These are phyloP conservation scores for Hemibagrus wyckioides DNA, from an alignment of 2,113 vertebrate genomes.

Conservation along the genomic window DNA sequence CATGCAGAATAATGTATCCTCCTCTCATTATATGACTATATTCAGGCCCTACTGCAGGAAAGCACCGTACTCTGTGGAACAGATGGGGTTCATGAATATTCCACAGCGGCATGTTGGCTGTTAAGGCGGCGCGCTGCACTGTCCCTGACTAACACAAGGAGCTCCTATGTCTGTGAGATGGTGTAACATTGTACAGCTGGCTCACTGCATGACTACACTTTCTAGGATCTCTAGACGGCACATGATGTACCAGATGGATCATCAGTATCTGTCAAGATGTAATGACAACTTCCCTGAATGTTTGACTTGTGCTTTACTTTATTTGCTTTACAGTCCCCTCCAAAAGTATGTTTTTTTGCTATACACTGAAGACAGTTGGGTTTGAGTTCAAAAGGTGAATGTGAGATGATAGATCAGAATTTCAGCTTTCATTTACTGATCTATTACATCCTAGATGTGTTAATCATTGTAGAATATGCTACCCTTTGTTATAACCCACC, in stretches of 20 bases:
- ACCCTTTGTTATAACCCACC: too few relatives aligned
- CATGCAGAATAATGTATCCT: slow-evolving; percentile 56
- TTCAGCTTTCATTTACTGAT: too few relatives aligned
- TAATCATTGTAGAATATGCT: too few relatives aligned
- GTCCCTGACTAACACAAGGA: background rate
- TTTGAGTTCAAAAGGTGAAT: too few relatives aligned
- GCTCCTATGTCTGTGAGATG: slow-evolving; percentile 40
- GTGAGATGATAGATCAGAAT: too few relatives aligned
- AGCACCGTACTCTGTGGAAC: slow-evolving; percentile 22
- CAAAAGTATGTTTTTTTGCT: background rate
- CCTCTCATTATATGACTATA: background rate
- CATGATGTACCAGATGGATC: slow-evolving; percentile 16
- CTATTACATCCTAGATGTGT: too few relatives aligned
- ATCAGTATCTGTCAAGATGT: background rate
- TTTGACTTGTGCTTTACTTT: background rate
- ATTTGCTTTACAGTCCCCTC: background rate
- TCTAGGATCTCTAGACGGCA: slow-evolving; percentile 4
- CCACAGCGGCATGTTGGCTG: slow-evolving; percentile 8
- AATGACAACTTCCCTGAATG: background rate
- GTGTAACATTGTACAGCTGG: slow-evolving; percentile 41
- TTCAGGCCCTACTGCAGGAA: background rate
- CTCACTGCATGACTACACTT: slow-evolving; percentile 22
- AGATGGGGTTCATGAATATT: slow-evolving; percentile 58
- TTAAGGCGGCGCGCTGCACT: background rate
- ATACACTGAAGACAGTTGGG: background rate